phyloP scores from a whole-genome alignment of 2,888 invertebrate genomes.

The Acleris emargana region DNA sequence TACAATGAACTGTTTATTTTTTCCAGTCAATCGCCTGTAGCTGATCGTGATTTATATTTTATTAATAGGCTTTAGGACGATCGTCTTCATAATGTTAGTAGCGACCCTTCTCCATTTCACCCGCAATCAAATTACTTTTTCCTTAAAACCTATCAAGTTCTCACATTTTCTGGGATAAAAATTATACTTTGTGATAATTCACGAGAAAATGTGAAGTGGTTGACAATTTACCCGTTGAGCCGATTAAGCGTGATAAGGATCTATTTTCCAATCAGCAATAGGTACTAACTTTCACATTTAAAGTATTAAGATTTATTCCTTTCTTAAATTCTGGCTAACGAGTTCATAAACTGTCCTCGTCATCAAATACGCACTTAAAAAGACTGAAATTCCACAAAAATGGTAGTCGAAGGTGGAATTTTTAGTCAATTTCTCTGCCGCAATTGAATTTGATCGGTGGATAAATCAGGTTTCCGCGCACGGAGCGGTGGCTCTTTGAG shows the following conservation, averaged over 20 bases:
- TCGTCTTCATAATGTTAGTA: too few relatives aligned
- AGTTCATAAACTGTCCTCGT: conserved; percentile 10
- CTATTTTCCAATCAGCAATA: too few relatives aligned
- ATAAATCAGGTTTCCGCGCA: conserved; percentile 76
- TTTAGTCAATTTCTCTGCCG: conserved; percentile 77
- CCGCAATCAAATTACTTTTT: too few relatives aligned
- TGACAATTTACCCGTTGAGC: too few relatives aligned
- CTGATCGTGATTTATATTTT: background rate
- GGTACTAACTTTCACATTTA: too few relatives aligned
- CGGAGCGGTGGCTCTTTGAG: conserved; percentile 56
- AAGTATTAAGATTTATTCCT: too few relatives aligned
- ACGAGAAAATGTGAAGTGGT: too few relatives aligned
- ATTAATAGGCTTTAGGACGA: background rate
- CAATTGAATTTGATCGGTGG: conserved; percentile 78
- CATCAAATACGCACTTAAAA: conserved; percentile 10
- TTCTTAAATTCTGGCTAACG: background rate
- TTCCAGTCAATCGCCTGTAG: background rate
- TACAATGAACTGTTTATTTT: background rate
- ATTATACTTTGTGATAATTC: too few relatives aligned
- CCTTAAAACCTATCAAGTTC: too few relatives aligned
- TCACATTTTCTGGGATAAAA: too few relatives aligned
- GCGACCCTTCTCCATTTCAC: too few relatives aligned
- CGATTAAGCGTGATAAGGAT: too few relatives aligned
- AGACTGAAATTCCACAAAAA: conserved; percentile 38
- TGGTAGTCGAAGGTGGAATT: conserved; percentile 65